Evolutionary conservation across 2,113 vertebrate genomes (phyloP), one percentile per base, ranked within the genome.

Genomic region (Poeciliopsis turrubarensis): DNA sequence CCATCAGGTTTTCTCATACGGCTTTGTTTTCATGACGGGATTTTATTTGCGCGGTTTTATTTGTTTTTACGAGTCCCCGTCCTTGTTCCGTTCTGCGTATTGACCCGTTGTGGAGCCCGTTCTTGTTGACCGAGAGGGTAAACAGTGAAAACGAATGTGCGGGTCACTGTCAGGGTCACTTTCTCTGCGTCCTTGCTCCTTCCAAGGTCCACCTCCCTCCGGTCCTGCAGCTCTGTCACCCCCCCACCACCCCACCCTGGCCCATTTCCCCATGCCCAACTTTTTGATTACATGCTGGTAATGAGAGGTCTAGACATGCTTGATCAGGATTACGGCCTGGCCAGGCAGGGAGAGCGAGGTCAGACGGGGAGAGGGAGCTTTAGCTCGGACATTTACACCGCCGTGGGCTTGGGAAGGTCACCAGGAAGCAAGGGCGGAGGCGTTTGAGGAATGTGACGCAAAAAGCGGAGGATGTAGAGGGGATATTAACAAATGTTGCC

Each of bases 291-390:
- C 84, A 87, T 84, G 70, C 69, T 81, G 65, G 82, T 93, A 93
- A 94, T 91, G 86, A 94, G 89, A 91, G 84, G 93, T 94, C 94
- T 94, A 94, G 93, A 94, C 93, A 87, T 88, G 80, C 87, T 89
- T 91, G 90, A 93, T 93, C 88, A 88, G 93, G 93, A 94, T 94
- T 94, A 94, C 84, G 78, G 84, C 90, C 83, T 15, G 57, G 86
- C 84, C 84, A 81, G 84, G 85, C 84, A 80, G 71, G 68, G 34
- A 37, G 34, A 37, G 34, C 10, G 34, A 12, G 10, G 34, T 37
- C 34, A 37, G 68, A 70, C 76, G 72, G 75, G 82, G 82, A 86
- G 80, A 84, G 86, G 78, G 69, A 27, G 79, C 84, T 90, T 89
- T 86, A 47, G 75, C 60, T 51, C 66, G 85, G 80, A 85, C 75